Evolutionary conservation across 2,888 invertebrate genomes (phyloP), one percentile per base, ranked within the genome.

Genomic region (Tipula helvola): DNA sequence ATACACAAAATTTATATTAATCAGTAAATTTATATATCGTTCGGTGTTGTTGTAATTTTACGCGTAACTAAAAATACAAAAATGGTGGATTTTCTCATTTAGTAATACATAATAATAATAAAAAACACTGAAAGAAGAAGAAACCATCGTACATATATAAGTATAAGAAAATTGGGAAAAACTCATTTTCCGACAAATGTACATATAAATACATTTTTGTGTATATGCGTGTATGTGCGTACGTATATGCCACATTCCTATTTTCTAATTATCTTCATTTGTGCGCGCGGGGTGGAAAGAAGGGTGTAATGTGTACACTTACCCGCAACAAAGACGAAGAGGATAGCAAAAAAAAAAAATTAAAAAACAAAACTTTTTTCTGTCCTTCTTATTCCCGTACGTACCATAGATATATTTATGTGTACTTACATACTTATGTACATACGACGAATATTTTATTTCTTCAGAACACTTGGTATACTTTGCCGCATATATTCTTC

Each of bases 41-140:
- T 28, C 12, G 71, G 28, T 71, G 10, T 71, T 71, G 28, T 71
- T 71, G 71, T 71, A 71, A 71, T 71, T 71, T 71, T 71, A 71
- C 71, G 71, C 71, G 71, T 71, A 71, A 71, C 71, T 71, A 71
- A 71, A 71, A 71, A 71, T 71, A 71, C 71, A 71, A 71, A 71
- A 28, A 71, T 71, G 71, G 71, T 71, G 71, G 71, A 71, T 71
- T 71, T 71, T 71, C 71, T 71, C 71, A 71, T 71, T 71, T 71
- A 71, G 71, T 12, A 71, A 71, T 71, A 71, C 7, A 71, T 28
- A 71, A 28, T 71, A 71, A 71, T 71, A 71, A 71, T 28, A 71
- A 71, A 71, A 71, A 0, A 28, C 10, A 12, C 28, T 28, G 28
- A 28, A 71, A 1, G 8, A 71, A 28, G 71, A 71, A 71, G 71